Percentiles rank a stretch among this genome's conserved stretches.
These are phyloP conservation scores for Enteromius argenteus DNA, from an alignment of 2,797 vertebrate genomes.

Conservation along the genomic window DNA sequence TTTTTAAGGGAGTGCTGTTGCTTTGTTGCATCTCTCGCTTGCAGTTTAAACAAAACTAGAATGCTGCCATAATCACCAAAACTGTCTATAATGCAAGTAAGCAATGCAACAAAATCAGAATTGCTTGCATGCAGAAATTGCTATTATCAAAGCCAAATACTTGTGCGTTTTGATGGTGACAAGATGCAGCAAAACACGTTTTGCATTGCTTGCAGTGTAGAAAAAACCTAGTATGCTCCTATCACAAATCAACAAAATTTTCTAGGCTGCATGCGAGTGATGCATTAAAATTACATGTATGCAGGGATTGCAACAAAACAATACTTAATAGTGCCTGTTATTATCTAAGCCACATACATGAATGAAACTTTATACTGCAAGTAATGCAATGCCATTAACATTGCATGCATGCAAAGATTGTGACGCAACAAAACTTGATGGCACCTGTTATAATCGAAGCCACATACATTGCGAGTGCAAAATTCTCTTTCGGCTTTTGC, in stretches of 20 bases:
- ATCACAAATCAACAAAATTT: neutral
- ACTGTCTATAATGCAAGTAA: neutral
- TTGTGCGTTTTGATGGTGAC: neutral
- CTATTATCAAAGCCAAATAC: neutral
- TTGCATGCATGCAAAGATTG: neutral
- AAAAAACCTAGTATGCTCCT: neutral
- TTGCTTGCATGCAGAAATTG: neutral
- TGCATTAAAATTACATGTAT: neutral
- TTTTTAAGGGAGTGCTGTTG: neutral
- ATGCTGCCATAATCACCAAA: neutral
- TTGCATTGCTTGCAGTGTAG: neutral
- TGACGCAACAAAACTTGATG: neutral
- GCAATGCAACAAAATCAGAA: neutral
- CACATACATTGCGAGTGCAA: neutral
- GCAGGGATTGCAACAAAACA: neutral
- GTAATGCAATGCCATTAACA: neutral
- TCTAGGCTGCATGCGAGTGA: neutral
- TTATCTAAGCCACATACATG: neutral
- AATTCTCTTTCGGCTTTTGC: neutral
- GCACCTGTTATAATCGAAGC: neutral
- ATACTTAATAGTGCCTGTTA: neutral
- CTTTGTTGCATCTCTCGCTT: neutral
- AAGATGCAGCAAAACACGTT: neutral
- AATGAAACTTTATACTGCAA: neutral
- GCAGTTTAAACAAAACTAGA: neutral